phyloP scores from a whole-genome alignment of 37 sponge, comb jelly and placozoan genomes.

The Agelas oroides region DNA sequence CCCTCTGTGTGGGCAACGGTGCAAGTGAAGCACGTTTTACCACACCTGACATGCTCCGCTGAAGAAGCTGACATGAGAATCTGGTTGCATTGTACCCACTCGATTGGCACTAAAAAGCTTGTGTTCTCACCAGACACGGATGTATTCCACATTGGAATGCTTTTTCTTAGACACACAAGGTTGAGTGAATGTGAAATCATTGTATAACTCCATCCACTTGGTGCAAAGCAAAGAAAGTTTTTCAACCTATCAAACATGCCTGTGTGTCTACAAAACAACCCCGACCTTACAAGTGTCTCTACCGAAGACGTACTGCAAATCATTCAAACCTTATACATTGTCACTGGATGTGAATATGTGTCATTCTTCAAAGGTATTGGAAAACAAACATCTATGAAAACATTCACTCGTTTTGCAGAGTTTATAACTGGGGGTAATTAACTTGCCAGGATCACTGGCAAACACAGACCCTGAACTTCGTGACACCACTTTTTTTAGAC shows the following conservation, averaged over 20 bases:
- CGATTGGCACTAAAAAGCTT: neutral
- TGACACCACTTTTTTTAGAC: neutral
- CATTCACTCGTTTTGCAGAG: constrained; percentile 8
- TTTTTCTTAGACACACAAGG: neutral
- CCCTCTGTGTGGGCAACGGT: too few relatives aligned
- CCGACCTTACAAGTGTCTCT: constrained; percentile 1
- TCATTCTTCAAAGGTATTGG: constrained; percentile 27
- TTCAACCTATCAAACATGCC: neutral
- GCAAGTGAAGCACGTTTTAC: too few relatives aligned
- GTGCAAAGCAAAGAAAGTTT: neutral
- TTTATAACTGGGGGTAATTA: constrained; percentile 34
- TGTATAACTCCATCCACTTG: neutral
- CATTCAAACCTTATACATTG: constrained; percentile 16
- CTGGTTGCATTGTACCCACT: constrained; percentile 13
- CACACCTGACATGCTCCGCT: neutral
- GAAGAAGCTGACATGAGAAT: constrained; percentile 28
- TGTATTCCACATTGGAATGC: constrained; percentile 15
- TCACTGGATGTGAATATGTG: constrained; percentile 38
- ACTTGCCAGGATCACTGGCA: neutral
- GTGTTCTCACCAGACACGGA: constrained; percentile 41
- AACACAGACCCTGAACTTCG: neutral
- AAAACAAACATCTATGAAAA: constrained; percentile 11
- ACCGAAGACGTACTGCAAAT: neutral
- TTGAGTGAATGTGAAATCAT: neutral
- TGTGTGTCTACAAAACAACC: neutral